Base-by-base conservation (phyloP, 2,888 invertebrate species). In the Polietes domitor region DNA sequence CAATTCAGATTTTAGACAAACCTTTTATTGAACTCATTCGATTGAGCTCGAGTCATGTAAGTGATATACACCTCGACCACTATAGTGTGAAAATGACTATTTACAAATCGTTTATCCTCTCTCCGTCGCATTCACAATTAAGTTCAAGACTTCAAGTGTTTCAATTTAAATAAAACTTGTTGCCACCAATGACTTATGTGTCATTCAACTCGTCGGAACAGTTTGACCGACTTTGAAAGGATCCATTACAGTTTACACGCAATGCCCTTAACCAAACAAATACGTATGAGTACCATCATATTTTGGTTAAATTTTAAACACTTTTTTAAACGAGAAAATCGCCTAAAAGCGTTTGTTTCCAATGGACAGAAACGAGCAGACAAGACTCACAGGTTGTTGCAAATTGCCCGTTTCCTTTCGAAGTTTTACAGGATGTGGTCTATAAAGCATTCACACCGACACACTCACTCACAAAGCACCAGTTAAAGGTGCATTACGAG, bases 391-490 rank as follows among this genome's bases (percentile, higher is more conserved):
- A 84, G 72, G 78, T 84, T 84, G 77, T 78, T 75, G 76, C 84
- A 84, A 84, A 84, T 84, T 84, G 84, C 78, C 73, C 78, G 76
- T 82, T 84, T 84, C 84, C 84, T 78, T 76, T 81, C 74, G 58
- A 43, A 63, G 43, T 73, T 73, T 26, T 61, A 37, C 72, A 74
- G 84, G 84, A 84, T 75, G 75, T 76, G 72, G 55, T 75, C 74
- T 74, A 26, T 53, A 70, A 61, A 68, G 72, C 68, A 79, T 71
- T 53, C 37, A 61, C 41, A 73, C 63, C 50, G 4, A 65, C 21
- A 28, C 68, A 77, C 70, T 17, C 41, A 28, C 15, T 50, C 63
- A 74, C 83, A 17, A 78, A 65, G 50, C 71, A 71, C 32, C 28
- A 61, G 58, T 72, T 53, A 61, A 80, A 84, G 80, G 78, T 84